phyloP scores from a whole-genome alignment of 2,113 vertebrate genomes.

The Eonycteris spelaea region DNA sequence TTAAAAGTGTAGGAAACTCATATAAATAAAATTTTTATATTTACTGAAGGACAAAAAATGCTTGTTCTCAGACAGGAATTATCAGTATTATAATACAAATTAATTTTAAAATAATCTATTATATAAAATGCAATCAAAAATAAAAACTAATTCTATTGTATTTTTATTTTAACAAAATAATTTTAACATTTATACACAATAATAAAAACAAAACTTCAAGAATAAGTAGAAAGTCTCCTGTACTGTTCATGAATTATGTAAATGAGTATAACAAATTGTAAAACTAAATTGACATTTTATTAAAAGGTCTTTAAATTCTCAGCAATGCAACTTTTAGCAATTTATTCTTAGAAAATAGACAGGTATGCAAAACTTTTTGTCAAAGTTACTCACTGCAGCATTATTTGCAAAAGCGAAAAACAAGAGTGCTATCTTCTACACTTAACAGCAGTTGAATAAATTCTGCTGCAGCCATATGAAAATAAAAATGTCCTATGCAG shows the following conservation, averaged over 20 bases:
- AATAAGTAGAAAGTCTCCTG: neutral
- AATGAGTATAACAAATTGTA: neutral
- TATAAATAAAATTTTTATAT: neutral
- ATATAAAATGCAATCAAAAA: neutral
- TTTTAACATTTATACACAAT: slow-evolving; percentile 28
- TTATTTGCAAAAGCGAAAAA: neutral
- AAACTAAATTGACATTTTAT: neutral
- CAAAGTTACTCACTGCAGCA: neutral
- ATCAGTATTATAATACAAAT: neutral
- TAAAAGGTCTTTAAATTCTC: slow-evolving; percentile 15
- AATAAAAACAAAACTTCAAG: slow-evolving; percentile 28
- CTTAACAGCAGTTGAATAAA: neutral
- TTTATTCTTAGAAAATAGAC: neutral
- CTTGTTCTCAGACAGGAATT: neutral
- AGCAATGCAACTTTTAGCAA: neutral
- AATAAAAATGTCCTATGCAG: neutral
- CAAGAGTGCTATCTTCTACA: neutral
- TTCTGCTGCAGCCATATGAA: too few species aligned
- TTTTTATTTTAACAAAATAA: slow-evolving; percentile 54
- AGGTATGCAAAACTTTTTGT: neutral
- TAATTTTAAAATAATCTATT: neutral
- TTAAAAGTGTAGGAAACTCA: neutral
- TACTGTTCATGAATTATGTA: neutral
- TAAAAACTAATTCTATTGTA: neutral
- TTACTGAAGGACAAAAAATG: neutral